These are phyloP conservation scores for Leptinotarsa peninsularis DNA, from an alignment of 2,888 invertebrate genomes.

Conservation along the genomic window DNA sequence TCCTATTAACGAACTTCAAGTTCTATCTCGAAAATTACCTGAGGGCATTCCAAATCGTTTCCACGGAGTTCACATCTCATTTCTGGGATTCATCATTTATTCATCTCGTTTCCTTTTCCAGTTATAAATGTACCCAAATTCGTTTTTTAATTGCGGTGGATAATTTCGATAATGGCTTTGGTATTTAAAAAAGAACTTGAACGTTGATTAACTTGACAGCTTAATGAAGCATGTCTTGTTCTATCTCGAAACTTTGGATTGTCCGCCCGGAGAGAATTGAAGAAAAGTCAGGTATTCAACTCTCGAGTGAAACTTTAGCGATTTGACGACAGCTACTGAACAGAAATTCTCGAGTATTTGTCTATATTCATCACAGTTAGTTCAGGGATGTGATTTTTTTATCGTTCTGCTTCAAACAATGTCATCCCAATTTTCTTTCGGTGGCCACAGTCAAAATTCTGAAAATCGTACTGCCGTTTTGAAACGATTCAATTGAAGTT, in stretches of 20 bases:
- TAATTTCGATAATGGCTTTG: not conserved
- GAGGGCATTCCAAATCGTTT: conserved; percentile 13
- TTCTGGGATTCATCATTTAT: conserved; percentile 18
- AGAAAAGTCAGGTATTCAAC: not conserved
- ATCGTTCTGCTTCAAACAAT: no score
- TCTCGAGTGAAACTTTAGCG: not conserved
- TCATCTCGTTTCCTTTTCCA: conserved; percentile 10
- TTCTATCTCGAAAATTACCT: conserved; percentile 17
- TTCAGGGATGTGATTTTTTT: no score
- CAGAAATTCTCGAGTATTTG: not conserved
- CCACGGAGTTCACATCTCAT: conserved; percentile 16
- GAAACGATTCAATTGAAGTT: no score
- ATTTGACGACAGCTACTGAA: not conserved
- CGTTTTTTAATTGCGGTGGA: conserved; percentile 11
- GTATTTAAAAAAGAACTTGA: conserved; percentile 6
- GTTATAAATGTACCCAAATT: conserved; percentile 16
- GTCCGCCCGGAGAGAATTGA: not conserved
- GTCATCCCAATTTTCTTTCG: no score
- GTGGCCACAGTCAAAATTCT: no score
- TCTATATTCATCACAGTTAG: not conserved
- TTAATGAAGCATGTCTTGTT: not conserved
- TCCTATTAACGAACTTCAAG: conserved; percentile 7
- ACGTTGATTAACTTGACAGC: not conserved
- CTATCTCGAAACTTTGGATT: not conserved
- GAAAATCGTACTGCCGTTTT: no score